Conservation (phyloP, 2,113 vertebrate species). For the Otus sunia region DNA sequence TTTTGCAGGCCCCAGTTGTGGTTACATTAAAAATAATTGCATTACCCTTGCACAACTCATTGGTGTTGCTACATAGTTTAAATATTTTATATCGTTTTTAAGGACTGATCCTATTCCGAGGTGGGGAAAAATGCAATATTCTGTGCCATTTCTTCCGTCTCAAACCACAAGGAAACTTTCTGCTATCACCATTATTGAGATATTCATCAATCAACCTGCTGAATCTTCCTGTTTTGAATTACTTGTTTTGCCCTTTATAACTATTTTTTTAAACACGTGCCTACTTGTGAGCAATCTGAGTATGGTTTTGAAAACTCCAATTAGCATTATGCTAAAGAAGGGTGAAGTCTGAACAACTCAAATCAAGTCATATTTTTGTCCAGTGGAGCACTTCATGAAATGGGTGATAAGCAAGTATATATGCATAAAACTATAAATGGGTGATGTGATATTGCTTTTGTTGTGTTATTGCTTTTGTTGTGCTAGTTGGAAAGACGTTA, state of each 20-base stretch:
- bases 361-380: background rate
- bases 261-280: background rate
- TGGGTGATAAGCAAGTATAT: background rate
- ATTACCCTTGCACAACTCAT: background rate
- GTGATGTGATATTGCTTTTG: background rate
- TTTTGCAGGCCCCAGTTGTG: slow-evolving; percentile 4
- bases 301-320: background rate
- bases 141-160: background rate
- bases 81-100: slow-evolving; percentile 49
- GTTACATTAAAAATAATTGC: slow-evolving; percentile 53
- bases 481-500: background rate
- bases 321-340: background rate
- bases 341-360: background rate
- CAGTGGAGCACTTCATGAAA: background rate
- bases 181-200: background rate
- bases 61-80: background rate
- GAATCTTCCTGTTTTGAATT: background rate
- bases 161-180: slow-evolving; percentile 10
- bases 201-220: background rate
- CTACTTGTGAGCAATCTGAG: background rate
- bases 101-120: background rate
- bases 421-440: background rate
- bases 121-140: background rate
- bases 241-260: background rate
- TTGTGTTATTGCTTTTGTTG: background rate